Base-by-base conservation (phyloP, 1,140 invertebrate genomes). In the Elymnias hypermnestra region DNA sequence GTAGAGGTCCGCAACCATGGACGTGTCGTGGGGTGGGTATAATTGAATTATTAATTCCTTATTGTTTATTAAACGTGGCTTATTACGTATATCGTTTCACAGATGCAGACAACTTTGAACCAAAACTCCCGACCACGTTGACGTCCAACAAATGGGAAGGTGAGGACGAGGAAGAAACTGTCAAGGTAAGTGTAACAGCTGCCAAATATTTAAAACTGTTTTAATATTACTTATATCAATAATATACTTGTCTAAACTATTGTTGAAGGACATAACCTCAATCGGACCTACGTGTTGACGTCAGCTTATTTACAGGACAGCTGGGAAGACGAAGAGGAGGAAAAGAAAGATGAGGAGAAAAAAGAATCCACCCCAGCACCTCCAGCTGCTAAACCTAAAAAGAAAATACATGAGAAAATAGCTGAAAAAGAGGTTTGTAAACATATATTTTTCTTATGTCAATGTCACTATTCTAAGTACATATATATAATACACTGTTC, bases 251-350 rank as follows among this genome's bases (percentile, higher is more conserved):
- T 40, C 25, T 23, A 39, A 5, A 40, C 3, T 36, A 14, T 15
- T 3, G 7, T 21, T 36, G 18, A 28, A 25, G 25, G 46, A 59
- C 56, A 63, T 86, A 86, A 83, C 82, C 82, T 82, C 63, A 79
- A 75, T 58, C 26, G 35, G 65, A 54, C 58, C 41, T 70, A 77
- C 59, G 78, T 83, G 77, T 79, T 83, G 72, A 78, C 68, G 69
- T 81, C 63, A 66, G 54, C 49, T 55, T 57, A 12, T 55, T 74
- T 83, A 71, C 78, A 95, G 93, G 93, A 95, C 62, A 94, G 92
- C 78, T 95, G 93, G 94, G 93, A 95, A 75, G 93, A 94, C 79
- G 93, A 94, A 89, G 93, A 94, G 58, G 93, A 94, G 58, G 92
- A 89, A 87, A 91, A 75, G 83, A 87, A 89, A 57, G 82, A 86